Conservation (phyloP, 2,888 invertebrate genomes). For the Petrolisthes cinctipes region DNA sequence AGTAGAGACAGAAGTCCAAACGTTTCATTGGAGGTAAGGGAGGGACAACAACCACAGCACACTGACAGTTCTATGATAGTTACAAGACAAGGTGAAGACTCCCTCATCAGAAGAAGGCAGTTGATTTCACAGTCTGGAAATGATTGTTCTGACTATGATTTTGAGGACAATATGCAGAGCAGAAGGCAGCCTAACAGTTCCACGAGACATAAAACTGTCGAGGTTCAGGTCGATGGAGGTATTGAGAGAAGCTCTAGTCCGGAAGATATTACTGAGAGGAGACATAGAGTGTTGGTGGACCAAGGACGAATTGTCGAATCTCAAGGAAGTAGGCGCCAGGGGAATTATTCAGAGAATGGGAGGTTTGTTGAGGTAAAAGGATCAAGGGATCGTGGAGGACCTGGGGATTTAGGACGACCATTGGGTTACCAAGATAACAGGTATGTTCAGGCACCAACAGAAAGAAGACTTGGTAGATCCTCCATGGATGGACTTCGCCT, state of each 20-base stretch:
- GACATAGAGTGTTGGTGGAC: background rate
- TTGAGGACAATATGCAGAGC: background rate
- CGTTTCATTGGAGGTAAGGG: too few relatives aligned
- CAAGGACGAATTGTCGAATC: slow-evolving; percentile 21
- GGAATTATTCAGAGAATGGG: background rate
- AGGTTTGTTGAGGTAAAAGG: background rate
- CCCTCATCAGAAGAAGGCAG: background rate
- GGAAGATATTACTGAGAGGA: slow-evolving; percentile 6
- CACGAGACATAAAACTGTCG: background rate
- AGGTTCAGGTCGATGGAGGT: background rate
- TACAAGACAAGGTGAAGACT: background rate
- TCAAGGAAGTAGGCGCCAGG: slow-evolving; percentile 6
- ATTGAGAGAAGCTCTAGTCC: background rate
- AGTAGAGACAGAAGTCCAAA: background rate
- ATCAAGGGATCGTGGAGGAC: background rate
- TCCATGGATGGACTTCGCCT: background rate
- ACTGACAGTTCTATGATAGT: background rate
- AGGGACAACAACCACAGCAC: background rate
- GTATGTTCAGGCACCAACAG: background rate
- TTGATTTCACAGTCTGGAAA: background rate
- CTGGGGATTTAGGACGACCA: background rate
- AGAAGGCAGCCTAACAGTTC: background rate
- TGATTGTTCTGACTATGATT: slow-evolving; percentile 3
- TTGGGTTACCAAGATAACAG: background rate
- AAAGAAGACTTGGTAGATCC: background rate